Base-by-base conservation (phyloP, 35 echinoderm and acorn worm genomes). In the Holothuria glaberrima region DNA sequence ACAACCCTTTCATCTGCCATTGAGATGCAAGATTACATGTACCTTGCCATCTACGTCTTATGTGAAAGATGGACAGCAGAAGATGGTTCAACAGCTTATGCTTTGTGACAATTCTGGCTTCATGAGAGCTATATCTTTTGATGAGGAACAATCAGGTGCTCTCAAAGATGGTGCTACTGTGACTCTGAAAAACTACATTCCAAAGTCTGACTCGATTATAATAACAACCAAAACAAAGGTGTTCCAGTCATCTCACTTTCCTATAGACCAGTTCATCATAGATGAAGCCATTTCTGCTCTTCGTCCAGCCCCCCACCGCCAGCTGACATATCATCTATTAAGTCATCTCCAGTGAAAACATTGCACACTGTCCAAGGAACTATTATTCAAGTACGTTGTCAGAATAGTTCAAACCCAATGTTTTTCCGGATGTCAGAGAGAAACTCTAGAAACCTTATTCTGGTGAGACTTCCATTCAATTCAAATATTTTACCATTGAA, bases 141-240 rank as follows among this genome's bases (percentile, higher is more conserved):
- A 75, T 38, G 30, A 75, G 44, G 29, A 31, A 38, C 41, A 75
- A 41, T 75, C 71, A 75, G 34, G 20, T 14, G 19, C 12, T 38
- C 71, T 75, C 14, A 75, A 45, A 35, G 30, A 17, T 41, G 71
- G 31, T 18, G 71, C 71, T 12, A 75, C 71, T 35, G 17, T 75
- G 29, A 75, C 34, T 45, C 17, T 48, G 0, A 75, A 75, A 75
- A 75, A 75, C 44, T 75, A 35, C 71, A 35, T 35, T 75, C 71
- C 71, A 14, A 75, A 75, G 34, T 32, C 29, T 18, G 71, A 75
- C 19, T 22, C 29, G 3, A 75, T 75, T 38, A 21, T 75, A 13
- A 75, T 75, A 13, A 75, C 71, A 45, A 44, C 71, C 34, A 75
- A 75, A 75, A 75, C 71, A 31, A 44, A 35, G 12, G 20, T 75